phyloP scores from a whole-genome alignment of 2,797 vertebrate genomes.

The Selene dorsalis region DNA sequence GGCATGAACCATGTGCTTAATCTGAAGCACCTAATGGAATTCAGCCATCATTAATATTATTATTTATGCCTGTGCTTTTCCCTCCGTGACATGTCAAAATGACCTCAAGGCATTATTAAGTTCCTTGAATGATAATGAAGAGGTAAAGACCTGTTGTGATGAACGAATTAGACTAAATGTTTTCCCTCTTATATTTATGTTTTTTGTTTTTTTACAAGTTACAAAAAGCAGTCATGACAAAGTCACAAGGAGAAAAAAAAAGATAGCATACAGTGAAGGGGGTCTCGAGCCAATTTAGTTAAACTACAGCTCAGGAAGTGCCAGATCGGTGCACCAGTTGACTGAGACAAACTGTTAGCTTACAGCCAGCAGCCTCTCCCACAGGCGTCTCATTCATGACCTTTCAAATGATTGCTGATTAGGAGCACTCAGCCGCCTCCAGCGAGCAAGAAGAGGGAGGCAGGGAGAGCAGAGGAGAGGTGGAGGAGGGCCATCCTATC shows the following conservation, averaged over 20 bases:
- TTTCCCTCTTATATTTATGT: constrained; percentile 4
- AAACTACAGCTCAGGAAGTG: constrained; percentile 49
- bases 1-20: neutral
- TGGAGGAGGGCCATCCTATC: constrained; percentile 52
- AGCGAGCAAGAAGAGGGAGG: constrained; percentile 44
- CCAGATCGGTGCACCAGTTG: constrained; percentile 44
- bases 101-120: neutral
- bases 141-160: constrained; percentile 1
- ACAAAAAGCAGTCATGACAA: constrained; percentile 12
- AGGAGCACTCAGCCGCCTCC: constrained; percentile 66
- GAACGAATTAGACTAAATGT: neutral
- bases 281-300: constrained; percentile 46
- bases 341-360: constrained; percentile 68
- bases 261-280: constrained; percentile 11
- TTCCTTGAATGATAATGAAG: neutral
- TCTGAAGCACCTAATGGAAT: constrained; percentile 1
- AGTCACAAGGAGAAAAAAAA: constrained; percentile 9
- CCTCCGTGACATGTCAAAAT: neutral
- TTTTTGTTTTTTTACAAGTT: neutral
- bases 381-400: constrained; percentile 66
- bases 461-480: constrained; percentile 41
- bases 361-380: constrained; percentile 60
- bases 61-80: constrained; percentile 1
- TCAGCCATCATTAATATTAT: neutral
- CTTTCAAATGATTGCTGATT: constrained; percentile 79